Evolutionary conservation across 2,888 invertebrate species (phyloP).

Genomic region (Ophion costatus): DNA sequence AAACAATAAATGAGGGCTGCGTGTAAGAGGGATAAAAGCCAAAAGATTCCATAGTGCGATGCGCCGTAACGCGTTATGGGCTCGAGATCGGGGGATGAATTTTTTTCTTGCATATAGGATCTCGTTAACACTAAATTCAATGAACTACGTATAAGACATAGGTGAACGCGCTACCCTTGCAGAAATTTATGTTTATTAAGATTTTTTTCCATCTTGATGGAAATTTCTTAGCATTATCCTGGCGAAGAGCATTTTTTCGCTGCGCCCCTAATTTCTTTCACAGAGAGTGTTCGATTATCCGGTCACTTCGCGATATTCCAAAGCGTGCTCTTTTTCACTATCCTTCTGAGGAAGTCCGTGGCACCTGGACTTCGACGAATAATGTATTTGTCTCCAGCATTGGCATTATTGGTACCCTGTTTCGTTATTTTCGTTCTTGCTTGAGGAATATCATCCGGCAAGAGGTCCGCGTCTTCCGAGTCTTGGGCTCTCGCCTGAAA

Average conservation of each 20-base stretch:
- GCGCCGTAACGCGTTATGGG: not conserved
- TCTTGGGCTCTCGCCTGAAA: constrained; percentile 34
- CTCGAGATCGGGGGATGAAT: not conserved
- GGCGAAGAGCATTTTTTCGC: too few relatives aligned
- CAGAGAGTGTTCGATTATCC: too few relatives aligned
- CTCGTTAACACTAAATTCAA: not conserved
- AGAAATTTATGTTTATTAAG: not conserved
- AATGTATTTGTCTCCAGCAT: too few relatives aligned
- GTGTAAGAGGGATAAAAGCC: constrained; percentile 19
- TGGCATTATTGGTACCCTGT: too few relatives aligned
- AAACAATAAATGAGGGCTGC: constrained; percentile 5
- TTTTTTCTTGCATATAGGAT: not conserved
- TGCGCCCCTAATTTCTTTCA: too few relatives aligned
- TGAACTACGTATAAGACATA: not conserved
- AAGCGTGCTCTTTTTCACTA: too few relatives aligned
- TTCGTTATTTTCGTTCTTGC: too few relatives aligned
- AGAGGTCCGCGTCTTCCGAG: not conserved
- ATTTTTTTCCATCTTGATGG: not conserved
- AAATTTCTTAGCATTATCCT: too few relatives aligned
- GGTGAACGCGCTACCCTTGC: not conserved
- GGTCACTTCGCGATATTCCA: too few relatives aligned
- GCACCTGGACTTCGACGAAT: too few relatives aligned
- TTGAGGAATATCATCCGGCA: too few relatives aligned
- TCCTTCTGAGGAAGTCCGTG: too few relatives aligned
- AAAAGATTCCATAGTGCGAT: constrained; percentile 24